These are phyloP conservation scores for Trichomycterus rosablanca DNA, from an alignment of 2,113 vertebrate species.

Conservation along the genomic window DNA sequence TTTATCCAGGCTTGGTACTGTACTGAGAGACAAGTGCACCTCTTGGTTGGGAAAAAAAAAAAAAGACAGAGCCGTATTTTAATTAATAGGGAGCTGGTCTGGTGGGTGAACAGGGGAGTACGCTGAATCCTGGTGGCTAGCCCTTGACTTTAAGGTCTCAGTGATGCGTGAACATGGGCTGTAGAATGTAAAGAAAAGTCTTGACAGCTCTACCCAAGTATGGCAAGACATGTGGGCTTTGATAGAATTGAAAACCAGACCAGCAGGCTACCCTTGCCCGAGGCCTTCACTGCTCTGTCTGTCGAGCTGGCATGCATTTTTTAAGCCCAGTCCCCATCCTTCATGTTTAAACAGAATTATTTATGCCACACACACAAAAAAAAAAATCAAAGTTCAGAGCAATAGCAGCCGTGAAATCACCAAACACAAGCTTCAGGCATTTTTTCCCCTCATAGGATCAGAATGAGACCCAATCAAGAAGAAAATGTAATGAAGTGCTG, in stretches of 20 bases:
- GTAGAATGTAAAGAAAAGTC: conserved; percentile 1
- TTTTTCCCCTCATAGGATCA: conserved; percentile 14
- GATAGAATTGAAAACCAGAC: conserved; percentile 57
- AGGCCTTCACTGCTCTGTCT: conserved; percentile 4
- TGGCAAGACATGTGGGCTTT: conserved; percentile 41
- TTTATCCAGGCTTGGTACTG: neutral
- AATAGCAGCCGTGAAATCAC: conserved; percentile 11
- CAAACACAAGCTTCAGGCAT: conserved; percentile 12
- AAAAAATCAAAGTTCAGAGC: conserved; percentile 45
- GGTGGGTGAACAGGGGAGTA: conserved; percentile 40
- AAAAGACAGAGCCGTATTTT: too few relatives aligned
- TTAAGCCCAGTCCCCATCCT: conserved; percentile 27
- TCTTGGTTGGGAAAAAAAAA: too few relatives aligned
- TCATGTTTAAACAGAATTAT: conserved; percentile 49
- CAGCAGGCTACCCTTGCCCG: conserved; percentile 18
- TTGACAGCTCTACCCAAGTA: conserved; percentile 26
- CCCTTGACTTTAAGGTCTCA: conserved; percentile 34
- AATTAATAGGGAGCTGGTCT: conserved; percentile 52
- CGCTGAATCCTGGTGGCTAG: conserved; percentile 56
- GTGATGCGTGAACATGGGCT: conserved; percentile 23
- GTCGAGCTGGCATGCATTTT: conserved; percentile 38
- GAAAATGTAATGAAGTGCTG: conserved; percentile 22
- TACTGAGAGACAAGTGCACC: too few relatives aligned
- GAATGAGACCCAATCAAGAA: conserved; percentile 29
- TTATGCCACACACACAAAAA: conserved; percentile 41